Conservation (phyloP, 2,888 invertebrate species). For the Lucinisca nassula region DNA sequence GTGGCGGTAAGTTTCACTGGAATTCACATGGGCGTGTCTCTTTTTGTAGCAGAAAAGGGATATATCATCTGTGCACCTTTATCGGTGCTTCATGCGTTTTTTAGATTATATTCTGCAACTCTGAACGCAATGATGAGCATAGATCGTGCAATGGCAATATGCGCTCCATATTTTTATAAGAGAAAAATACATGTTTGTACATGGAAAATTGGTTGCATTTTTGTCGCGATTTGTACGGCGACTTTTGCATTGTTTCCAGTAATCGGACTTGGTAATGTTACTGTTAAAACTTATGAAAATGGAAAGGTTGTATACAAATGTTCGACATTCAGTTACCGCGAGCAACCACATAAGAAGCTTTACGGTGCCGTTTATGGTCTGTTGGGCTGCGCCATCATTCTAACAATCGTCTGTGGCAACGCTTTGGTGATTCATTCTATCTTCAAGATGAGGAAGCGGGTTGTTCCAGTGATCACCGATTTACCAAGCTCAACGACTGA, state of each 20-base stretch:
- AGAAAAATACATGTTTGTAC: slow-evolving; percentile 36
- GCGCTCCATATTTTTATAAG: slow-evolving; percentile 58
- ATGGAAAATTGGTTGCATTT: slow-evolving; percentile 49
- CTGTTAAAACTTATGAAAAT: neutral
- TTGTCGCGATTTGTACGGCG: slow-evolving; percentile 29
- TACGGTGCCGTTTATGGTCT: slow-evolving; percentile 44
- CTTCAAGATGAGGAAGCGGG: slow-evolving; percentile 41
- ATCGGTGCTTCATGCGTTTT: slow-evolving; percentile 44
- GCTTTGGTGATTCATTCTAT: slow-evolving; percentile 37
- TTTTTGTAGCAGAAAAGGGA: slow-evolving; percentile 9
- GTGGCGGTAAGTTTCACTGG: slow-evolving; percentile 40
- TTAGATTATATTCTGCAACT: slow-evolving; percentile 43
- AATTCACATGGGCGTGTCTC: slow-evolving; percentile 28
- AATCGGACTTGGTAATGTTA: slow-evolving; percentile 56
- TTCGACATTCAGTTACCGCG: slow-evolving; percentile 41
- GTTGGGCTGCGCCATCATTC: slow-evolving; percentile 28
- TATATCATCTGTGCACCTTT: slow-evolving; percentile 48
- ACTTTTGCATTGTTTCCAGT: slow-evolving; percentile 47
- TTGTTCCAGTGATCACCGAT: slow-evolving; percentile 1
- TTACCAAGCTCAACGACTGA: neutral
- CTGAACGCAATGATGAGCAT: slow-evolving; percentile 58
- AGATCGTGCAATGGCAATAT: slow-evolving; percentile 55
- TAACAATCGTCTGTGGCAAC: slow-evolving; percentile 45
- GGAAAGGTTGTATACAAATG: slow-evolving; percentile 13
- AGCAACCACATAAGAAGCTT: slow-evolving; percentile 15